A percentile compares a stretch with the other conserved stretches of the same genome.
These are phyloP conservation scores for Sinohyriopsis cumingii DNA, from an alignment of 2,888 invertebrate species.

Conservation along the genomic window DNA sequence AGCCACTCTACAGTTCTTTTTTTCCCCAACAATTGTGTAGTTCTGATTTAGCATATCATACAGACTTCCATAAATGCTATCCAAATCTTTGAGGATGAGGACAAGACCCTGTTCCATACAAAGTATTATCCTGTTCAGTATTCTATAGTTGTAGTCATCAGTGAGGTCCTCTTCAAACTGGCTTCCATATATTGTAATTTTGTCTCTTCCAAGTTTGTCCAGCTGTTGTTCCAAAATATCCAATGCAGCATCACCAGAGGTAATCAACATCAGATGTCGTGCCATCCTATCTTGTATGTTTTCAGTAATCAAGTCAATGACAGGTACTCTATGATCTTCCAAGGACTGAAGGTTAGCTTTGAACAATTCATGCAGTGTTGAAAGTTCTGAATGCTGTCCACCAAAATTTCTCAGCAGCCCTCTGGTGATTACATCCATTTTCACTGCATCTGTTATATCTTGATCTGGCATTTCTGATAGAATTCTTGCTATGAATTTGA, in stretches of 20 bases:
- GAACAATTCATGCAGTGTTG: neutral
- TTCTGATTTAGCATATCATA: slow-evolving; percentile 43
- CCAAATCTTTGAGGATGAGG: slow-evolving; percentile 23
- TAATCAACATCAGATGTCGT: slow-evolving; percentile 26
- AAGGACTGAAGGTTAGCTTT: neutral
- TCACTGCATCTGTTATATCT: no score
- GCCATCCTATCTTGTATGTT: slow-evolving; percentile 16
- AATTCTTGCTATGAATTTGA: slow-evolving; percentile 16
- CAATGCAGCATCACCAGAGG: slow-evolving; percentile 18
- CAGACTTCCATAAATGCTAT: slow-evolving; percentile 36
- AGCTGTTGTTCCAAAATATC: slow-evolving; percentile 16
- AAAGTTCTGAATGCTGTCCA: neutral
- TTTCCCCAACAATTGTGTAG: slow-evolving; percentile 15
- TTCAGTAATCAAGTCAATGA: slow-evolving; percentile 11
- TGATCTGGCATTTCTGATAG: neutral
- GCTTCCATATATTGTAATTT: slow-evolving; percentile 14
- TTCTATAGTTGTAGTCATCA: slow-evolving; percentile 26
- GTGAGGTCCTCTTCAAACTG: slow-evolving; percentile 15
- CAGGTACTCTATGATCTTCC: neutral
- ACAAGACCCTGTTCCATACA: slow-evolving; percentile 26
- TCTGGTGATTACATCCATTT: neutral
- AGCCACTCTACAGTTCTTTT: slow-evolving; percentile 19
- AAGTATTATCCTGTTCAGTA: slow-evolving; percentile 19
- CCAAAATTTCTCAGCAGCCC: slow-evolving; percentile 1
- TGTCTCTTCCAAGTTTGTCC: neutral